These are phyloP conservation scores for Monomorium pharaonis DNA, from an alignment of 1,140 invertebrate species.

Conservation along the genomic window DNA sequence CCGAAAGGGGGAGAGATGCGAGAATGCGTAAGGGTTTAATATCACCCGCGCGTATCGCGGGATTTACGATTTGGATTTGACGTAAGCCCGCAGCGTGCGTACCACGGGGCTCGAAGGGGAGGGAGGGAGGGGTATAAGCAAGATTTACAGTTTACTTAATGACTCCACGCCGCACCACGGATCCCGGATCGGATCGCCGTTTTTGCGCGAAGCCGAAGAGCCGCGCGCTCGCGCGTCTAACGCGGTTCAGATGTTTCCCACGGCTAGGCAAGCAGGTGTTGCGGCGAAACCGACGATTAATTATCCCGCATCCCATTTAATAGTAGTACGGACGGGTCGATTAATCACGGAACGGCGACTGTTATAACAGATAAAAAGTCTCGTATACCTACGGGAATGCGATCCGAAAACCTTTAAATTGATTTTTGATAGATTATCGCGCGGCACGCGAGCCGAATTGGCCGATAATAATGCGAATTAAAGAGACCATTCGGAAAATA, in stretches of 20 bases:
- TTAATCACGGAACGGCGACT: slow-evolving; percentile 50
- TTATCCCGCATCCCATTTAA: slow-evolving; percentile 59
- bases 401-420: slow-evolving; percentile 25
- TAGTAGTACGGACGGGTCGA: slow-evolving; percentile 52
- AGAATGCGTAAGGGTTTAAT: slow-evolving; percentile 45
- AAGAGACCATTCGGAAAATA: neutral
- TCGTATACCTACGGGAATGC: neutral
- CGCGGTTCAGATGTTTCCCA: slow-evolving; percentile 55
- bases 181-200: slow-evolving; percentile 14
- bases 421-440: slow-evolving; percentile 37
- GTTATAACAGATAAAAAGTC: slow-evolving; percentile 53
- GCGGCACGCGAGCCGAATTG: neutral
- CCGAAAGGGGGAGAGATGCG: neutral
- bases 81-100: no score
- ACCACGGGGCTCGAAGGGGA: no score
- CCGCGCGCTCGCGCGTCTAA: slow-evolving; percentile 45
- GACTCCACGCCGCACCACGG: slow-evolving; percentile 38
- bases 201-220: slow-evolving; percentile 39
- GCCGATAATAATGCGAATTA: neutral
- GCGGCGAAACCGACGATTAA: slow-evolving; percentile 56
- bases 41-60: slow-evolving; percentile 34
- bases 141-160: slow-evolving; percentile 59
- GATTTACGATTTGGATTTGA: slow-evolving; percentile 59
- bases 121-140: slow-evolving; percentile 40
- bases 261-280: slow-evolving; percentile 54